These are phyloP conservation scores for Panulirus ornatus DNA, from an alignment of 1,140 invertebrate species.

Conservation along the genomic window DNA sequence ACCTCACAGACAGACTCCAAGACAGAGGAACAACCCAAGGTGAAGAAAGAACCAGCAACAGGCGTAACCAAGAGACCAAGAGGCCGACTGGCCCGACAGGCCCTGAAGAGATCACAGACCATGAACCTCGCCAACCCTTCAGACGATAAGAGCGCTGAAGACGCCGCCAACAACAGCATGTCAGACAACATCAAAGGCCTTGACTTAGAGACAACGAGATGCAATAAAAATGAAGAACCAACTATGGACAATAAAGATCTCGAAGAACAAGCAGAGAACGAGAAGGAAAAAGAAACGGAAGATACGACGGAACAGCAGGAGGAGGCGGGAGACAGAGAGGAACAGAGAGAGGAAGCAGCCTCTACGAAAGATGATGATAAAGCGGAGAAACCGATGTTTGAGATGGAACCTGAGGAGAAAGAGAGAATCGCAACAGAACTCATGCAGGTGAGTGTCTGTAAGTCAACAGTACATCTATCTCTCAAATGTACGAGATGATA, in stretches of 20 bases:
- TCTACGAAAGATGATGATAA: slow-evolving; percentile 7
- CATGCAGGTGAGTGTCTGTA: slow-evolving; percentile 21
- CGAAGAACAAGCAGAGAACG: slow-evolving; percentile 15
- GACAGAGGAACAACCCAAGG: not conserved
- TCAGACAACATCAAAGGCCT: slow-evolving; percentile 62
- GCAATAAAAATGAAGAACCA: slow-evolving; percentile 5
- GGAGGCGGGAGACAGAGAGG: not conserved
- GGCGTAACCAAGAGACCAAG: slow-evolving; percentile 28
- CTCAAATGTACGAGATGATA: too few species aligned
- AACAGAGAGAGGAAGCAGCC: slow-evolving; percentile 10
- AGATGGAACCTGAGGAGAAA: slow-evolving; percentile 68
- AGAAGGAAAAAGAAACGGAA: slow-evolving; percentile 5
- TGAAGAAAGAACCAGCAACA: not conserved
- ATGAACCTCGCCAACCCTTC: slow-evolving; percentile 19
- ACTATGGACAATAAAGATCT: slow-evolving; percentile 28
- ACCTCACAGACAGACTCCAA: slow-evolving; percentile 7
- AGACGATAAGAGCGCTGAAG: not conserved
- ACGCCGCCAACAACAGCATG: slow-evolving; percentile 7
- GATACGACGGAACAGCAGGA: slow-evolving; percentile 13
- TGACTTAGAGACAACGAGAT: slow-evolving; percentile 42
- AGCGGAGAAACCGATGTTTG: slow-evolving; percentile 35
- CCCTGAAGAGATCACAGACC: slow-evolving; percentile 66
- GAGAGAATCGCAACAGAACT: slow-evolving; percentile 53
- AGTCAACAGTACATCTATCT: too few species aligned
- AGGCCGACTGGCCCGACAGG: slow-evolving; percentile 48